Percentiles rank a stretch among this genome's conserved stretches.
These are phyloP conservation scores for Myotis daubentonii DNA, from an alignment of 2,797 vertebrate genomes.

Conservation along the genomic window DNA sequence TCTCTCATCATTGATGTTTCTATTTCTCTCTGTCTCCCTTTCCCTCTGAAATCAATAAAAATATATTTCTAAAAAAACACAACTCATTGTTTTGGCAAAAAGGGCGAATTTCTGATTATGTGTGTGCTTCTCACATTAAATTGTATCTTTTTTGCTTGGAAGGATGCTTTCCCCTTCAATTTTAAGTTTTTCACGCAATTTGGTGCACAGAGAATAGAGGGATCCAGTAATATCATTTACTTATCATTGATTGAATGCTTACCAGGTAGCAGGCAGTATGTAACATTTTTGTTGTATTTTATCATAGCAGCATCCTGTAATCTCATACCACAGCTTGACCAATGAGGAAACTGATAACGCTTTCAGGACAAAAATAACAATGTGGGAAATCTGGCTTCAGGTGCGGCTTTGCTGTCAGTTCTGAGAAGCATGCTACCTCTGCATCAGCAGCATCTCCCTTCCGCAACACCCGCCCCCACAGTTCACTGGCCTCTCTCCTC, in stretches of 20 bases:
- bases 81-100: constrained; percentile 13
- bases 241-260: not conserved
- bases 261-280: not conserved
- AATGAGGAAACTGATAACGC: not conserved
- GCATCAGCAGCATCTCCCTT: not conserved
- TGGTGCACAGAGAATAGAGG: not conserved
- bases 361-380: not conserved
- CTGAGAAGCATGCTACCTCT: not conserved
- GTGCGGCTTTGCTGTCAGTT: not conserved
- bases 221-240: not conserved
- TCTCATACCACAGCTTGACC: not conserved
- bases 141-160: constrained; percentile 6
- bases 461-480: rapidly evolving
- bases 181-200: not conserved
- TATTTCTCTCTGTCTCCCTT: too few relatives aligned
- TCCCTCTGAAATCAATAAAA: too few relatives aligned
- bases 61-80: not conserved
- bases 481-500: not conserved
- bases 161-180: not conserved
- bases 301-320: not conserved
- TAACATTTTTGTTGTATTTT: not conserved
- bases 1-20: too few relatives aligned
- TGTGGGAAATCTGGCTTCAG: not conserved
- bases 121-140: not conserved
- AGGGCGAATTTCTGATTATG: not conserved